Conservation (phyloP, 2,113 vertebrate species). For the Oreotrochilus melanogaster region DNA sequence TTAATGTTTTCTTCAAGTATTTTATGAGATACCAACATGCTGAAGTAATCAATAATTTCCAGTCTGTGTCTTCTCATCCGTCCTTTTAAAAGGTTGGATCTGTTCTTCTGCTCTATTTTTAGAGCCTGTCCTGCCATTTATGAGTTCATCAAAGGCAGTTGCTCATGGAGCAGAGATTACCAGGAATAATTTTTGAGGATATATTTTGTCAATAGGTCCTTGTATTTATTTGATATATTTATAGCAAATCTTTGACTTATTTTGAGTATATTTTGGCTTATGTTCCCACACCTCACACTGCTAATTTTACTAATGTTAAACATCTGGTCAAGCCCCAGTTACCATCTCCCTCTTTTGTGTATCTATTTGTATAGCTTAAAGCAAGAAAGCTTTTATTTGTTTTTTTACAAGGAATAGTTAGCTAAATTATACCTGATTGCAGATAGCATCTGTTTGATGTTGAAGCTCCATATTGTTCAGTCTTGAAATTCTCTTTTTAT, state of each 20-base stretch:
- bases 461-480: neutral
- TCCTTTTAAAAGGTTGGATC: neutral
- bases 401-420: neutral
- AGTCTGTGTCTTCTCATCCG: neutral
- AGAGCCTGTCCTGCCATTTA: neutral
- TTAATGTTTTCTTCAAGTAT: constrained; percentile 34
- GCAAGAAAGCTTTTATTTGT: constrained; percentile 25
- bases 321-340: neutral
- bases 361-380: neutral
- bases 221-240: neutral
- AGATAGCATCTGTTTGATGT: constrained; percentile 50
- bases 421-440: constrained; percentile 55
- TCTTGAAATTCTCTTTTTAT: constrained; percentile 34
- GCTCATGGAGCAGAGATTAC: neutral
- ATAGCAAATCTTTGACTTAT: neutral
- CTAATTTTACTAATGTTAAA: neutral
- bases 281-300: neutral
- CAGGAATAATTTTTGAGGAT: neutral
- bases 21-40: constrained; percentile 1
- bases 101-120: neutral
- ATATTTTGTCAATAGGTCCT: neutral
- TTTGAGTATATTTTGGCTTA: neutral
- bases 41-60: constrained; percentile 15
- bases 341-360: neutral
- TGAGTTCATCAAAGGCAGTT: neutral